Conservation (phyloP, 2,113 vertebrate genomes). For the Tachysurus fulvidraco region DNA sequence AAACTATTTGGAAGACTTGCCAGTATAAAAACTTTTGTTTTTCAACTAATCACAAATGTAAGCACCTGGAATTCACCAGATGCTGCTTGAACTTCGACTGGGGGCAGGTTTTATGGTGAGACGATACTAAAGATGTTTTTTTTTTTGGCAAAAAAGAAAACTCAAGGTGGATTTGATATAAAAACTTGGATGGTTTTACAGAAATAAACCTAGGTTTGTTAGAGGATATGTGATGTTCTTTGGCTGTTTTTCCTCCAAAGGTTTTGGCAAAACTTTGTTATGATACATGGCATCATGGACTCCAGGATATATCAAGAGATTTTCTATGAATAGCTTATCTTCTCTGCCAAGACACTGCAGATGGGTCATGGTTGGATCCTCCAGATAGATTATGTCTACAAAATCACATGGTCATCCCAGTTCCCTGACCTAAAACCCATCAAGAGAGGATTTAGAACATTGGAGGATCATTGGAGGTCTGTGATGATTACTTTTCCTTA, state of each 20-base stretch:
- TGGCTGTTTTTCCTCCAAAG: neutral
- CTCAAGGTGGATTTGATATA: neutral
- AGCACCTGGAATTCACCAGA: neutral
- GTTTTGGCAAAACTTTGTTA: no score
- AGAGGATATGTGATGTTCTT: neutral
- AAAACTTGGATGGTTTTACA: neutral
- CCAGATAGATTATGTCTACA: neutral
- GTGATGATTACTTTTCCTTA: neutral
- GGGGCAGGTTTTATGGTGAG: neutral
- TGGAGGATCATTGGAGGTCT: neutral
- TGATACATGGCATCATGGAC: neutral
- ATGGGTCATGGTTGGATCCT: neutral
- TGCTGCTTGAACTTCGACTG: neutral
- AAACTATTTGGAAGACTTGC: neutral
- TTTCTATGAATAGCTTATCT: neutral
- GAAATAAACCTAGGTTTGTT: neutral
- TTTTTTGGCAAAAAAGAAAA: neutral
- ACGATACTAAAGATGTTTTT: neutral
- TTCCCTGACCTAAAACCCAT: neutral
- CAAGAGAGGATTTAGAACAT: neutral
- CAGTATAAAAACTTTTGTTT: neutral
- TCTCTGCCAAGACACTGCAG: neutral
- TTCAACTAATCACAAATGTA: neutral
- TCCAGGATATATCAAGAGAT: neutral
- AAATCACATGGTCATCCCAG: neutral